Evolutionary conservation across 2,888 invertebrate genomes (phyloP), one percentile per base, ranked within the genome.

Genomic region (Halocaridina rubra): DNA sequence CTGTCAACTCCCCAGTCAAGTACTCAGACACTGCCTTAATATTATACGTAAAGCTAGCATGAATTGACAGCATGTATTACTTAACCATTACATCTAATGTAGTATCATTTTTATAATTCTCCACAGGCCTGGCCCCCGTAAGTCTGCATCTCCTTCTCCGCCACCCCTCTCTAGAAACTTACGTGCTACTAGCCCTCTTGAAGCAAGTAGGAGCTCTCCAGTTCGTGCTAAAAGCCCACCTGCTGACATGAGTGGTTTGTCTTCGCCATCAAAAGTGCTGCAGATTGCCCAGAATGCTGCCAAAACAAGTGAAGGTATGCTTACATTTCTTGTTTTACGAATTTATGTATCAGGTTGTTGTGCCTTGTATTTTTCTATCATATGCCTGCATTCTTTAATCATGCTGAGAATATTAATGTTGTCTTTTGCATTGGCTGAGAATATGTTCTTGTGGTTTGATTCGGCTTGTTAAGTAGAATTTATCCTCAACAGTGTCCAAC

Each of bases 211-310:
- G n/a, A 39, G 77, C 57, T 78, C 86, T 0, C 79, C 79, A n/a
- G 16, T 72, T 13, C 75, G 86, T 0, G 69, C 84, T 7, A 64
- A 61, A 46, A 71, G 80, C 27, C 82, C 85, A 24, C 78, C 79
- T n/a, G 77, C 46, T 4, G 79, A 77, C 29, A 53, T 85, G 29
- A 84, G 84, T 8, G 71, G 76, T 3, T 71, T 88, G 30, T 86
- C 88, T 19, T 81, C 88, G 4, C 88, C 86, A 19, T 61, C 86
- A n/a, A 86, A 85, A 67, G 88, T 88, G 24, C 78, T 85, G 3
- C 86, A 84, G 57, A 81, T 86, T 69, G 77, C 88, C 59, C 85
- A 84, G 74, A 84, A 74, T 59, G 69, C 82, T 46, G 75, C 80
- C 80, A 84, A 86, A 53, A 86, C 30, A 27, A 74, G 80, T n/a